Evolutionary conservation across 2,113 vertebrate genomes (phyloP), one percentile per base, ranked within the genome.

Genomic region (Heliornis fulica): DNA sequence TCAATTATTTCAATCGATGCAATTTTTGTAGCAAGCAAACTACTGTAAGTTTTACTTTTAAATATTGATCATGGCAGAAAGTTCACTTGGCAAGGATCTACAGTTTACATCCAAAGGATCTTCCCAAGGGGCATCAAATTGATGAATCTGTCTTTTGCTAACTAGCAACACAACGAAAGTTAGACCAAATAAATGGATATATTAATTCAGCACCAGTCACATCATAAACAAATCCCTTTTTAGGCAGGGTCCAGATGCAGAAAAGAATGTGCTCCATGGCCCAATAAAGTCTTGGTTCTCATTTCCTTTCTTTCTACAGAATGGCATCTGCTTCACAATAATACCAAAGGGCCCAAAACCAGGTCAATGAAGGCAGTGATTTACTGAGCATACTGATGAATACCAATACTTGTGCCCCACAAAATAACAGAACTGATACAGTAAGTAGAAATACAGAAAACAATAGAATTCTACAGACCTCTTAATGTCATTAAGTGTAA

Each of bases 171-270:
- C 84, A 93, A 87, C 84, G 54, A 8, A 75, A 82, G 74, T 50
- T 69, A 82, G 74, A 59, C 21, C 43, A 56, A 89, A 85, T 82
- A 89, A 77, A 68, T 60, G 21, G 74, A 82, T 46, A 46, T n/a
- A 85, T 82, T 94, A 96, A 89, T 91, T 94, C 87, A 93, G 53
- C 85, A 82, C 51, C 41, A 78, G 41, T 46, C 84, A 38, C 53
- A 89, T 41, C 48, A 59, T 74, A 89, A 83, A 81, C 57, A 91
- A 64, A 59, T 5, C 0, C 43, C 57, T 31, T 68, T 63, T 53
- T 15, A 82, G 57, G 48, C 34, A 66, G 46, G 46, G 59, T 78
- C 29, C 82, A 96, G 80, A 87, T 46, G n/a, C 59, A 93, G 65
- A 84, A 63, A 82, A 69, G 61, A 87, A 88, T 8, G 38, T 26